Evolutionary conservation across 2,797 vertebrate species (phyloP).

Genomic region (Tragopan temminckii): DNA sequence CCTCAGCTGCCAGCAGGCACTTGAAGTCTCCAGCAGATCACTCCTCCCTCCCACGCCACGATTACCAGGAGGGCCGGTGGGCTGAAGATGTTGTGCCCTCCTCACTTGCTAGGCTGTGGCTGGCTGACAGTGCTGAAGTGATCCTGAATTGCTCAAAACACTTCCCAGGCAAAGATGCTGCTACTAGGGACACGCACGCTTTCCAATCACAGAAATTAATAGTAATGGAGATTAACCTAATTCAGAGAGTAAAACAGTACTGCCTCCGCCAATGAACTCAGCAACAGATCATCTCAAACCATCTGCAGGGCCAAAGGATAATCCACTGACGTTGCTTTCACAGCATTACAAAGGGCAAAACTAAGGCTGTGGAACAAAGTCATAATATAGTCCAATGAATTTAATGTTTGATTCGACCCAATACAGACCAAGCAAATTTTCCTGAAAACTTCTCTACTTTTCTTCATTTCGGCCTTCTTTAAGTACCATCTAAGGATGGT

Average conservation of each 20-base stretch:
- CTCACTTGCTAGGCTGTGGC: fast-evolving
- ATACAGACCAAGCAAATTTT: not conserved
- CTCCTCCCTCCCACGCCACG: fast-evolving
- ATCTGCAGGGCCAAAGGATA: not conserved
- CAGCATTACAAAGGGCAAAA: not conserved
- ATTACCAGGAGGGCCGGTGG: too few species aligned
- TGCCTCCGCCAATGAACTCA: not conserved
- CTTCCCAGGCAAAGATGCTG: not conserved
- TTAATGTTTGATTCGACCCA: not conserved
- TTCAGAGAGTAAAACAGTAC: not conserved
- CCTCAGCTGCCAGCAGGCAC: not conserved
- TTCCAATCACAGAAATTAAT: not conserved
- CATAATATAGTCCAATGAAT: not conserved
- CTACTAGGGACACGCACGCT: fast-evolving
- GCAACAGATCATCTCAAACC: not conserved
- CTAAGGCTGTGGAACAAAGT: not conserved
- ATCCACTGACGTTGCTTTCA: not conserved
- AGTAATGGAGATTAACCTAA: not conserved
- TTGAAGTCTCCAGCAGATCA: not conserved
- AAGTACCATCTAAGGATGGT: not conserved
- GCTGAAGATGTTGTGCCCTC: fast-evolving
- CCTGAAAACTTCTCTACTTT: not conserved
- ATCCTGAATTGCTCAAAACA: fast-evolving
- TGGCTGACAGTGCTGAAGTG: fast-evolving
- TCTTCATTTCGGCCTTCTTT: not conserved